Percentiles rank a stretch among this genome's conserved stretches.
Evolutionary conservation across 2,888 invertebrate species (phyloP).

Genomic region (Cotesia congregata): DNA sequence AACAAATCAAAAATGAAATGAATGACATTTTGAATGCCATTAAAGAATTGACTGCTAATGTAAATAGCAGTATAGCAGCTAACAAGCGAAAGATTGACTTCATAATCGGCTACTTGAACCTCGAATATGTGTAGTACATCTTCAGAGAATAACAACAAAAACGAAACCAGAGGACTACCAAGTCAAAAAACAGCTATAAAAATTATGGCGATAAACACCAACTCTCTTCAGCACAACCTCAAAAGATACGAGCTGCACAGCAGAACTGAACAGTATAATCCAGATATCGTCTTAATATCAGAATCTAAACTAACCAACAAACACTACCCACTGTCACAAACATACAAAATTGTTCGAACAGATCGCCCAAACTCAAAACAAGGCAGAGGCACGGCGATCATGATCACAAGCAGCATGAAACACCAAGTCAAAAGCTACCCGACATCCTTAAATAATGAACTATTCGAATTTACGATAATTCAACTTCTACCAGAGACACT

Average conservation of each 20-base stretch:
- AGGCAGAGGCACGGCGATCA: too few relatives aligned
- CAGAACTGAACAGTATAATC: too few relatives aligned
- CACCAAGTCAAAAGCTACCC: neutral
- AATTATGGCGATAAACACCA: neutral
- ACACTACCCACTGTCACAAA: neutral
- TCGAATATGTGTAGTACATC: neutral
- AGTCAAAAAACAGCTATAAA: neutral
- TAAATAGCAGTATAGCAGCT: neutral
- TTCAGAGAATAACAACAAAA: neutral
- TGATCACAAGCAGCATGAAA: too few relatives aligned
- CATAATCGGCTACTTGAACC: neutral
- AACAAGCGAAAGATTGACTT: neutral
- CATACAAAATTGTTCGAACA: too few relatives aligned
- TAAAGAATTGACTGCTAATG: too few relatives aligned
- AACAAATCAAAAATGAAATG: too few relatives aligned
- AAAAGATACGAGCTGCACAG: too few relatives aligned
- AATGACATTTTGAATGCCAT: too few relatives aligned
- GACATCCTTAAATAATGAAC: neutral
- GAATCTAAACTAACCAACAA: neutral
- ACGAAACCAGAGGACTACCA: neutral
- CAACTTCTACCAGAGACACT: too few relatives aligned
- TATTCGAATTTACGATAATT: constrained; percentile 25
- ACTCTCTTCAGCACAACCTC: too few relatives aligned
- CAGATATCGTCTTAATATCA: too few relatives aligned
- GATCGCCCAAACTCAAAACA: too few relatives aligned